Base-by-base conservation (phyloP, 2,888 invertebrate genomes). In the Lepidonotus clava region DNA sequence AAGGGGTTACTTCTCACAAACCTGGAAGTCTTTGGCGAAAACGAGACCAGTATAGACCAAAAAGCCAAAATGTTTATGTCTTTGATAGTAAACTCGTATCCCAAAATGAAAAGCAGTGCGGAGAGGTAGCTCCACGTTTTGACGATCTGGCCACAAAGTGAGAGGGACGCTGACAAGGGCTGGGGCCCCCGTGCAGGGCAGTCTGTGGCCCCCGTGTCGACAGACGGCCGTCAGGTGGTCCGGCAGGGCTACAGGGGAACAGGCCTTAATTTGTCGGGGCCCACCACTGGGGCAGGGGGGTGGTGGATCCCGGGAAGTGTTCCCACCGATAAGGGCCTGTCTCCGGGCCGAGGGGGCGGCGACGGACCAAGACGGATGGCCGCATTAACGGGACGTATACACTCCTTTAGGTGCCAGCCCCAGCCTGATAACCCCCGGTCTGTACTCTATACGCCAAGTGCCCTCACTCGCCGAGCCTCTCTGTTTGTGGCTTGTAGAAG, bases 291-390 rank as follows among this genome's bases (percentile, higher is more conserved):
- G 11, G 28, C 24, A 28, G 28, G 61, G n/a, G 21, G 2, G 61
- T 24, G n/a, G 61, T n/a, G 61, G 61, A 61, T 61, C 61, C 24
- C 61, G 61, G 11, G 2, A 61, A 61, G 61, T 61, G 61, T 61
- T 61, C 28, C 28, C 61, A 24, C 11, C 24, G 61, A 61, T 61
- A 61, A 61, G 61, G 28, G 28, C 28, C 61, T 61, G 61, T 61
- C 61, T 61, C 61, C 61, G 28, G 14, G 61, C 61, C 24, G 28
- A 61, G 24, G 61, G 61, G 24, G 61, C 61, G 61, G 11, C 28
- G 61, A 61, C 28, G 61, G 61, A 61, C 61, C 61, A 61, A n/a
- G 61, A 61, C 61, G 61, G 61, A 61, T 61, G 61, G 61, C 61
- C 28, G 28, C 61, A 61, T 61, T 61, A 61, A 28, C 28, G 61